Evolutionary conservation across 2,113 vertebrate genomes (phyloP).

Genomic region (Menura novaehollandiae): DNA sequence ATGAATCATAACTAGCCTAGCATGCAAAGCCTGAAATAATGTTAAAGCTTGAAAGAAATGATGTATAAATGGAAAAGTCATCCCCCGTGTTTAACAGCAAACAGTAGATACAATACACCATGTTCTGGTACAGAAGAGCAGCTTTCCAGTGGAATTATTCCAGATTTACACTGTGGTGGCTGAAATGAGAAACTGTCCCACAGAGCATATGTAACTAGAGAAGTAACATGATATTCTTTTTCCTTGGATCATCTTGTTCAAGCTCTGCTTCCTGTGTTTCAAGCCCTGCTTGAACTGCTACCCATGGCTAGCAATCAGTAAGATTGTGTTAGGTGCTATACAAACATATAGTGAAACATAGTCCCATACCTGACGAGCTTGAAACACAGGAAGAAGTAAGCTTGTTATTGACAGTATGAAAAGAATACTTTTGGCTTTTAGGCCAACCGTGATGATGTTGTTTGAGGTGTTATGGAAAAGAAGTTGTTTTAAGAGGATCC

Average conservation of each 20-base stretch:
- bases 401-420: background rate
- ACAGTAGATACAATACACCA: conserved; percentile 52
- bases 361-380: background rate
- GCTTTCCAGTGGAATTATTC: conserved; percentile 33
- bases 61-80: conserved; percentile 48
- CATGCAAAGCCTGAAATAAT: conserved; percentile 41
- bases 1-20: conserved; percentile 27
- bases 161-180: conserved; percentile 10
- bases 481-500: background rate
- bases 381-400: background rate
- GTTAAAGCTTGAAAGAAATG: conserved; percentile 20
- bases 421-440: background rate
- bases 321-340: background rate
- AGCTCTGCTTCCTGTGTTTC: background rate
- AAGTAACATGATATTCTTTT: conserved; percentile 4
- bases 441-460: background rate
- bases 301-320: background rate
- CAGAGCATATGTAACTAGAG: background rate
- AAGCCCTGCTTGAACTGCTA: background rate
- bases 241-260: conserved; percentile 7
- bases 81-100: conserved; percentile 33
- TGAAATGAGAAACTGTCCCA: conserved; percentile 36
- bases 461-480: background rate
- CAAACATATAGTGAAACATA: background rate
- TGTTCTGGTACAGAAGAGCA: conserved; percentile 27